These are phyloP conservation scores for Altica lythri DNA, from an alignment of 2,888 invertebrate genomes.

Conservation along the genomic window DNA sequence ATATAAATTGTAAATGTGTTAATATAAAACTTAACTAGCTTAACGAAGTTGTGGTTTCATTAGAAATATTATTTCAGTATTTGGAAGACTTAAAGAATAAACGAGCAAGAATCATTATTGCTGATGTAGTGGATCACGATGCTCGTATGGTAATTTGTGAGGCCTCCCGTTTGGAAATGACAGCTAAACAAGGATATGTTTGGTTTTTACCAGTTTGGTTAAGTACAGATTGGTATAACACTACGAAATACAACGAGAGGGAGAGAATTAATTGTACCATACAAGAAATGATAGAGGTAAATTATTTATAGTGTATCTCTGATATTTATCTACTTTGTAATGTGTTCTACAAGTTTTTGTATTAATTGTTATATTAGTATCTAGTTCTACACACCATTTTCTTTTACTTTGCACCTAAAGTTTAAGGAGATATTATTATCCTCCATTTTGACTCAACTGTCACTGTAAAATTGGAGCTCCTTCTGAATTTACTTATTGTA, in stretches of 20 bases:
- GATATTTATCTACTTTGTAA: no score
- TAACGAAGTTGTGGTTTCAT: no score
- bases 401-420: no score
- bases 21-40: no score
- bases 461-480: no score
- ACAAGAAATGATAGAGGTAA: conserved; percentile 63
- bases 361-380: no score
- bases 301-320: no score
- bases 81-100: conserved; percentile 68
- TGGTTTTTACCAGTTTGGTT: conserved; percentile 87
- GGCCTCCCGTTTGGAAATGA: conserved; percentile 73
- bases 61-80: conserved; percentile 63
- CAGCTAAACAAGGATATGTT: conserved; percentile 72
- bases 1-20: no score
- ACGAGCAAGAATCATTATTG: conserved; percentile 76
- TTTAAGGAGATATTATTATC: no score
- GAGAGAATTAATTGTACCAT: conserved; percentile 64
- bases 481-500: not conserved
- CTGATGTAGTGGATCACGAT: conserved; percentile 75
- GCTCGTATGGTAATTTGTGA: conserved; percentile 82
- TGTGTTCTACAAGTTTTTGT: not conserved
- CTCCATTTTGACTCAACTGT: no score
- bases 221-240: conserved; percentile 66
- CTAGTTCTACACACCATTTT: no score
- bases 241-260: conserved; percentile 58